phyloP scores from a whole-genome alignment of 23 tunicate species.

The Styela plicata region DNA sequence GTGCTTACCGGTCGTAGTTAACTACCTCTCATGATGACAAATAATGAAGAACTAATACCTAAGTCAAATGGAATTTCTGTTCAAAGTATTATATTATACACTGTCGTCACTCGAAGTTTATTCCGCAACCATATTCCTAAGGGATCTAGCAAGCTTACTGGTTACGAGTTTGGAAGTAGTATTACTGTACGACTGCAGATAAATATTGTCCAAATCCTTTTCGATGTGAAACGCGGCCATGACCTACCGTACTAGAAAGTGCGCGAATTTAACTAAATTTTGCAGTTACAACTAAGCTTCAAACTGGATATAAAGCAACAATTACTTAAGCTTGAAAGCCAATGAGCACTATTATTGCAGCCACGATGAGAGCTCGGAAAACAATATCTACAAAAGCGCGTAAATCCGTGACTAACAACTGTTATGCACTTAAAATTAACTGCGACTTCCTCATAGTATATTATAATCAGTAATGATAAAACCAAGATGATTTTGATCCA shows the following conservation, averaged over 20 bases:
- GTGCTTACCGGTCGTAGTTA: neutral
- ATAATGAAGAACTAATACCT: neutral
- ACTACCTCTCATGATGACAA: neutral
- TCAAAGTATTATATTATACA: neutral
- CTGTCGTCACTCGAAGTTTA: neutral
- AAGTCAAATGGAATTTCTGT: neutral
- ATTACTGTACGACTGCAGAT: neutral
- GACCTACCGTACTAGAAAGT: too few relatives aligned
- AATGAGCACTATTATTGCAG: too few relatives aligned
- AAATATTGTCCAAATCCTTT: neutral
- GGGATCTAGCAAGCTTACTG: neutral
- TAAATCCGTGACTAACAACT: too few relatives aligned
- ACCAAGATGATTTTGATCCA: neutral
- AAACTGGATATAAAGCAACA: too few relatives aligned
- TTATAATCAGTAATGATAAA: neutral
- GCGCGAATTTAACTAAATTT: too few relatives aligned
- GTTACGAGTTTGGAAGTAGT: too few relatives aligned
- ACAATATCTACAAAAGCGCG: too few relatives aligned
- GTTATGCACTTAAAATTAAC: too few relatives aligned
- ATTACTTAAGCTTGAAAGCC: too few relatives aligned
- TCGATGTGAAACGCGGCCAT: neutral
- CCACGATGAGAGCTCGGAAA: too few relatives aligned
- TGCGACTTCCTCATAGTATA: too few relatives aligned
- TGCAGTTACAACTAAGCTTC: too few relatives aligned
- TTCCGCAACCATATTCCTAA: neutral